Evolutionary conservation across 2,888 invertebrate genomes (phyloP).

Genomic region (Sclerodermus sp.): DNA sequence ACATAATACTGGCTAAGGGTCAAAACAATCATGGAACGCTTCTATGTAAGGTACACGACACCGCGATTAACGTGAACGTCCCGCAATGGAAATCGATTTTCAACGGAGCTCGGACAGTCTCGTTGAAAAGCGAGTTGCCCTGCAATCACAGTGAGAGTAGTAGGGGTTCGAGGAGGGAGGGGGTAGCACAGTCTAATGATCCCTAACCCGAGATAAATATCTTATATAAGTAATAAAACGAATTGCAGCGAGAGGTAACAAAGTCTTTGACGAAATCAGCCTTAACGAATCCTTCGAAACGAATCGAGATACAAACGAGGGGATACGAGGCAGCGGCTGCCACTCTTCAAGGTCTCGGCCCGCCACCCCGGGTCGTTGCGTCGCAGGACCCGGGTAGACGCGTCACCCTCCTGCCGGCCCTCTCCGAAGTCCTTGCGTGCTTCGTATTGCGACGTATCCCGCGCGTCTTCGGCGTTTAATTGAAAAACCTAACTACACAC

Average conservation of each 20-base stretch:
- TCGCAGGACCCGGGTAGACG: too few relatives aligned
- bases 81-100: neutral
- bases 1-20: conserved; percentile 47
- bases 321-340: conserved; percentile 27
- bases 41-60: conserved; percentile 33
- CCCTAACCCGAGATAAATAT: conserved; percentile 33
- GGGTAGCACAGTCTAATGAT: conserved; percentile 28
- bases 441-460: conserved; percentile 8
- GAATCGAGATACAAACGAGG: conserved; percentile 25
- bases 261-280: conserved; percentile 33
- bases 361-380: too few relatives aligned
- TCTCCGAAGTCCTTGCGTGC: conserved; percentile 7
- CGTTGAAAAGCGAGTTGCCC: conserved; percentile 12
- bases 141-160: conserved; percentile 5
- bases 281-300: conserved; percentile 32
- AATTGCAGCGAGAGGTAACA: conserved; percentile 25
- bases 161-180: conserved; percentile 3
- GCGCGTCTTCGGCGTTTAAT: conserved; percentile 17
- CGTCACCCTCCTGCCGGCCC: too few relatives aligned
- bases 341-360: too few relatives aligned
- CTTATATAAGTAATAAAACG: conserved; percentile 30
- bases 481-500: conserved; percentile 51
- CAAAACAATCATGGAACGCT: conserved; percentile 44
- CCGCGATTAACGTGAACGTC: neutral
- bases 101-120: conserved; percentile 6